Evolutionary conservation across 2,888 invertebrate genomes (phyloP), one percentile per base, ranked within the genome.

Genomic region (Stegophylla sp.): DNA sequence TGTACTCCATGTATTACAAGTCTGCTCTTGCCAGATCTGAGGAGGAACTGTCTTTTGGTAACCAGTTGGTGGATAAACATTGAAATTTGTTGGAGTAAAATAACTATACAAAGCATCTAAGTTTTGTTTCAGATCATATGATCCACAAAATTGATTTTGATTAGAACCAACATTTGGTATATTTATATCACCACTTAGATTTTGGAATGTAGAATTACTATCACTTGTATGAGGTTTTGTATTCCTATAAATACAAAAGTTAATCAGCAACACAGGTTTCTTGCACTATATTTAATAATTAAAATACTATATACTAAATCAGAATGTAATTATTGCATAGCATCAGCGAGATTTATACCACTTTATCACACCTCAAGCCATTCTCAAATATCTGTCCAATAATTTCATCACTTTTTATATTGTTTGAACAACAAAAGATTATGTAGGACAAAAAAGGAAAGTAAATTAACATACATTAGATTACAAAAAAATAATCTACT

Each of bases 321-420:
- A 79, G 79, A 71, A 79, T 63, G 7, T 79, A 41, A 48, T 71
- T 71, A 79, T 79, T 71, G 5, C 79, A 79, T 51, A 61, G 41
- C 12, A 69, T 13, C 43, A 20, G 82, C 26, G 73, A 82, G 82
- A 75, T 71, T 75, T n/a, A 72, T 59, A 79, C 72, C 64, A 81
- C 43, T 23, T 48, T 43, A 64, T 66, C 34, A 76, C 45, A 61
- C 66, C 83, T 83, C 83, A 76, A 83, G 74, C 83, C 74, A 77
- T 73, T 74, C 61, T 83, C 82, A 82, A 83, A 83, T 83, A 83
- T 83, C 83, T 82, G 83, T 82, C 76, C 83, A 77, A 17, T 61
- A 82, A 77, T 51, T n/a, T 83, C 83, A 83, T 83, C 83, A 83
- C 82, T 28, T 66, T 75, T 56, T 66, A 28, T 76, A 67, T 63